A percentile compares a stretch with the other conserved stretches of the same genome.
Conservation (phyloP, 2,113 vertebrate genomes). For the Callocephalon fimbriatum region DNA sequence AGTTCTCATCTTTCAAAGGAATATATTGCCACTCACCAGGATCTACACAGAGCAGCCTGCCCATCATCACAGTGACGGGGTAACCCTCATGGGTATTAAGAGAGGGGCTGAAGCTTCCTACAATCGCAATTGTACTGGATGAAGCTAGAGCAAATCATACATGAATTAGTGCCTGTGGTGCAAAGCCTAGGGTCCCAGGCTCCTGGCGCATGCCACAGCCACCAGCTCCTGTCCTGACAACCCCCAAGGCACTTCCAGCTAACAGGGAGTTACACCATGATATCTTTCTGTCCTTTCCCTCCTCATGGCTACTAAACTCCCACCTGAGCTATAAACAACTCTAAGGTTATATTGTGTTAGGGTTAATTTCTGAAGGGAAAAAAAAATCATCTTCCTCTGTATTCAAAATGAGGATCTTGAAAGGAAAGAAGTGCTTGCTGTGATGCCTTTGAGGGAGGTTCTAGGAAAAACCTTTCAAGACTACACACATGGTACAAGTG, state of each 20-base stretch:
- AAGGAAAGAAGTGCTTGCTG: background rate
- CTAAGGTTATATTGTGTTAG: background rate
- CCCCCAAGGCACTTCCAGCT: background rate
- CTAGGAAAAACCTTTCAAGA: background rate
- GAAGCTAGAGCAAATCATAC: background rate
- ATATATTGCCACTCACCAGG: background rate
- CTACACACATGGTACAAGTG: accelerated
- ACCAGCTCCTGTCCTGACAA: background rate
- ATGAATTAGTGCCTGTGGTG: background rate
- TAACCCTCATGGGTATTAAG: background rate
- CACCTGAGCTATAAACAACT: background rate
- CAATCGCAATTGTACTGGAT: background rate
- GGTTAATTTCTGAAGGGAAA: background rate
- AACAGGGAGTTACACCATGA: background rate
- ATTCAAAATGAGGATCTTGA: background rate
- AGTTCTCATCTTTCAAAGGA: background rate
- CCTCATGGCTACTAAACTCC: background rate
- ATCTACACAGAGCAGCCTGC: background rate
- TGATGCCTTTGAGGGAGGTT: background rate
- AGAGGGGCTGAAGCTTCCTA: background rate
- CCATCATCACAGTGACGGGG: accelerated
- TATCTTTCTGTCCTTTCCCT: background rate
- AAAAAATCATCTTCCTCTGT: background rate
- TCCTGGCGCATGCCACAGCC: background rate
- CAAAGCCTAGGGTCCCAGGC: background rate